phyloP scores from a whole-genome alignment of 2,888 invertebrate genomes.

The Antheraea yamamai region DNA sequence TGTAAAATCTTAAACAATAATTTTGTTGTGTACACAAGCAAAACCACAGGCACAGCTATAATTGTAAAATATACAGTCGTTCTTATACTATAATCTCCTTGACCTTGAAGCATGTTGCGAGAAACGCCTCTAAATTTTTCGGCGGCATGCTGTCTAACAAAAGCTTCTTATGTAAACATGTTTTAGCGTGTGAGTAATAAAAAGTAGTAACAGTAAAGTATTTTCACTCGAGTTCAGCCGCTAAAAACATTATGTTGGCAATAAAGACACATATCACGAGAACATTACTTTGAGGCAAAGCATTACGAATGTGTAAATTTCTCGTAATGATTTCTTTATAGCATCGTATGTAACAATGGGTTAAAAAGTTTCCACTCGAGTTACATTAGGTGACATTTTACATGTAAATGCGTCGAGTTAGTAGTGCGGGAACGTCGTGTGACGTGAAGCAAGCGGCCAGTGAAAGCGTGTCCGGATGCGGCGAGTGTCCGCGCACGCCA shows the following conservation, averaged over 20 bases:
- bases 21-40: too few species aligned
- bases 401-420: constrained; percentile 1
- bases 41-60: neutral
- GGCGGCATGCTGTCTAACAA: neutral
- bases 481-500: neutral
- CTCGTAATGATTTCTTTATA: neutral
- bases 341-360: constrained; percentile 1
- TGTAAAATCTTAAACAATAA: too few species aligned
- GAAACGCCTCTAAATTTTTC: neutral
- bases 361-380: constrained; percentile 6
- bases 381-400: constrained; percentile 1
- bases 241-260: neutral
- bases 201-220: too few species aligned
- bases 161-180: neutral
- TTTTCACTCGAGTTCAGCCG: neutral
- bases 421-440: constrained; percentile 5
- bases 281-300: neutral
- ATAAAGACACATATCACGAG: neutral
- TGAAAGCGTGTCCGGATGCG: constrained; percentile 7
- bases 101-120: neutral
- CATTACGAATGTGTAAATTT: constrained; percentile 1
- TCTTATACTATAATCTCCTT: neutral
- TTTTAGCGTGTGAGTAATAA: neutral
- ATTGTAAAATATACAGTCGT: neutral
- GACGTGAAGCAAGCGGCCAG: neutral